Evolutionary conservation across 2,888 invertebrate species (phyloP).

Genomic region (Acheta domesticus): DNA sequence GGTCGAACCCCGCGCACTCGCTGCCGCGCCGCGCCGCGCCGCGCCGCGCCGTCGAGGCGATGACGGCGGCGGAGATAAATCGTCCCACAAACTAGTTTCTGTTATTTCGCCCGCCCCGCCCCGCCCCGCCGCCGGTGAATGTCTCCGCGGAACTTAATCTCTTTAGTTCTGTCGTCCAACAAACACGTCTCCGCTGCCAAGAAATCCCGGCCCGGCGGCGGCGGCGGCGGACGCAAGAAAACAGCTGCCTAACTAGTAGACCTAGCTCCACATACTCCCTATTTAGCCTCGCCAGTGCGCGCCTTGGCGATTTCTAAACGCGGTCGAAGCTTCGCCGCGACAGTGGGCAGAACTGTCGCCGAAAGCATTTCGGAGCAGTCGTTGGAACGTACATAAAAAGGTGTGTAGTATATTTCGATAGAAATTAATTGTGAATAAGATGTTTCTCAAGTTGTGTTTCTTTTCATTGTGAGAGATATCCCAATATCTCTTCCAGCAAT

Average conservation of each 20-base stretch:
- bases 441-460: too few species aligned
- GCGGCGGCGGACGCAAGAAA: background rate
- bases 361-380: too few species aligned
- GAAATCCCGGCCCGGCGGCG: background rate
- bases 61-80: background rate
- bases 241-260: background rate
- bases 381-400: too few species aligned
- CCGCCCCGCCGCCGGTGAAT: background rate
- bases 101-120: background rate
- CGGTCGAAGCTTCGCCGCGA: background rate
- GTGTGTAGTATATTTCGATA: too few species aligned
- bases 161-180: background rate
- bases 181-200: background rate
- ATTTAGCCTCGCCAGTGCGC: background rate
- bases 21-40: too few species aligned
- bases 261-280: background rate
- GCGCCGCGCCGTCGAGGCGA: background rate
- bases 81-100: slow-evolving; percentile 7
- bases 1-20: background rate
- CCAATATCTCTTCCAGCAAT: too few species aligned
- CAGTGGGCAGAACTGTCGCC: too few species aligned
- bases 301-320: background rate
- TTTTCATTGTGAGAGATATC: too few species aligned
- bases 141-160: background rate
- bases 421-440: too few species aligned